Evolutionary conservation across 2,888 invertebrate genomes (phyloP).

Genomic region (Cepaea hortensis): DNA sequence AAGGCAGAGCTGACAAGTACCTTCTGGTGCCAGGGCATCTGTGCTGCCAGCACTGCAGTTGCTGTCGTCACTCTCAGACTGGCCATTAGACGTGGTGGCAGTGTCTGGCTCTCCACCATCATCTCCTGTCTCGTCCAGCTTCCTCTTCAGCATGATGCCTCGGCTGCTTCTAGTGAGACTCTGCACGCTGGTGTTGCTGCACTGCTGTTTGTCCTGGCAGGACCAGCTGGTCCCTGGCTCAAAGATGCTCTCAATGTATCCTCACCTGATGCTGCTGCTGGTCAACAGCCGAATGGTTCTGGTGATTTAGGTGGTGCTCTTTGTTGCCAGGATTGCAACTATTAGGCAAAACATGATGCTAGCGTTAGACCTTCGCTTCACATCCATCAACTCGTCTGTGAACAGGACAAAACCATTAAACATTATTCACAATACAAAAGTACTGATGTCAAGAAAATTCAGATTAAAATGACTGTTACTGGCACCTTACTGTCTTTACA

Average conservation of each 20-base stretch:
- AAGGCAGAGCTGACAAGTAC: conserved; percentile 21
- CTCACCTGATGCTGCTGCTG: neutral
- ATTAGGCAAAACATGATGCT: conserved; percentile 4
- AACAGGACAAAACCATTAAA: too few species aligned
- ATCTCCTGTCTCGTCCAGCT: conserved; percentile 58
- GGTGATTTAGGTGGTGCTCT: neutral
- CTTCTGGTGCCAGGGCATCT: conserved; percentile 50
- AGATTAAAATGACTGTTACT: too few species aligned
- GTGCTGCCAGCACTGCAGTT: conserved; percentile 57
- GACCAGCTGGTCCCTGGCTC: neutral
- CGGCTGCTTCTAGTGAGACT: neutral
- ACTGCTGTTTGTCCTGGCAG: neutral
- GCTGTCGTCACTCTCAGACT: conserved; percentile 62
- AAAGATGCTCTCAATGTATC: neutral
- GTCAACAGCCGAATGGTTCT: neutral
- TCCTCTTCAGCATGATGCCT: conserved; percentile 64
- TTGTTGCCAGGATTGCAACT: neutral
- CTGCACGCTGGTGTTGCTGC: neutral
- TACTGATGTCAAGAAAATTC: too few species aligned
- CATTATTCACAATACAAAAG: too few species aligned
- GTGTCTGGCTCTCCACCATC: conserved; percentile 12
- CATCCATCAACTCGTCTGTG: neutral
- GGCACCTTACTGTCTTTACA: too few species aligned
- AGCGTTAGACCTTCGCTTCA: neutral
- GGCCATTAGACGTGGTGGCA: conserved; percentile 35